A percentile compares a stretch with the other conserved stretches of the same genome.
Conservation (phyloP, 2,888 invertebrate species). For the Drosophila putrida region DNA sequence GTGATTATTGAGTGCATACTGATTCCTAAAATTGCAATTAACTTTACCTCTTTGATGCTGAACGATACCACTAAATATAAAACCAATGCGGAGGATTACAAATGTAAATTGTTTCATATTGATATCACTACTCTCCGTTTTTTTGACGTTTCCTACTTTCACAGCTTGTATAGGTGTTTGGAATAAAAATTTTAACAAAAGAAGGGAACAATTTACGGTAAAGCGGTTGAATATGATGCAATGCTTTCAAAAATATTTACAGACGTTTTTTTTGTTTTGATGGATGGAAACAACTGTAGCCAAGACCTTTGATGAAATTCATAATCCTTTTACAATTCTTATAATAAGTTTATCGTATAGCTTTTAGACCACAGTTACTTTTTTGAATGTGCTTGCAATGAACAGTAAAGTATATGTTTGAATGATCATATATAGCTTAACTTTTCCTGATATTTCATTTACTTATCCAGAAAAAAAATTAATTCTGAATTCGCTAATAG, state of each 20-base stretch:
- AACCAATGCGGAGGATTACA: not conserved
- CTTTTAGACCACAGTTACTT: no score
- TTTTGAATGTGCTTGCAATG: no score
- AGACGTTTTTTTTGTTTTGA: not conserved
- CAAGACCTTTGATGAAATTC: not conserved
- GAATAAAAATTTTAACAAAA: not conserved
- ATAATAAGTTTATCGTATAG: not conserved
- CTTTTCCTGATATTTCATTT: no score
- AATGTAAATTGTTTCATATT: not conserved
- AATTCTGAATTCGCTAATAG: no score
- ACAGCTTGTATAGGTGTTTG: not conserved
- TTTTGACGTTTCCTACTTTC: no score
- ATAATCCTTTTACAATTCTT: not conserved
- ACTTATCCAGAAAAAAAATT: no score
- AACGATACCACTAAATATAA: not conserved
- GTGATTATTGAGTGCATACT: slow-evolving; percentile 1
- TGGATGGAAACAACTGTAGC: slow-evolving; percentile 5
- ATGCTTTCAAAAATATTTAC: not conserved
- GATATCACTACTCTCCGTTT: not conserved
- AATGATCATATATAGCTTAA: no score
- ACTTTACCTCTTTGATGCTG: not conserved
- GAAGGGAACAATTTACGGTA: not conserved
- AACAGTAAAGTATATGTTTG: no score
- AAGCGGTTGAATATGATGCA: not conserved
- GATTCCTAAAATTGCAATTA: slow-evolving; percentile 6